Percentiles rank a stretch among this genome's conserved stretches.
These are phyloP conservation scores for Rattus norvegicus DNA, from an alignment of 2,113 vertebrate species.

Conservation along the genomic window GRCr8 NC_086031.1:49131001-49131500, in stretches of 20 bases:
- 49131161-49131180: too few species aligned
- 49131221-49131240: background rate
- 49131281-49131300: background rate
- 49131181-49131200: too few species aligned
- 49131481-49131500: too few species aligned
- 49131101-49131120: background rate
- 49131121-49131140: background rate
- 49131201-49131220: too few species aligned
- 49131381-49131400: background rate
- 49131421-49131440: background rate
- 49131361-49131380: background rate
- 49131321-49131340: background rate
- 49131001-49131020: background rate
- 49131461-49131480: background rate
- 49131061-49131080: background rate
- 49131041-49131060: background rate
- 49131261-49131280: background rate
- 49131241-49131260: background rate
- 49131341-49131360: background rate
- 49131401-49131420: background rate
- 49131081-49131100: background rate
- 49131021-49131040: background rate
- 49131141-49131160: too few species aligned
- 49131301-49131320: background rate
- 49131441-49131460: background rate